These are phyloP conservation scores for Ammodytes dubius DNA, from an alignment of 2,113 vertebrate genomes.

Conservation along the genomic window DNA sequence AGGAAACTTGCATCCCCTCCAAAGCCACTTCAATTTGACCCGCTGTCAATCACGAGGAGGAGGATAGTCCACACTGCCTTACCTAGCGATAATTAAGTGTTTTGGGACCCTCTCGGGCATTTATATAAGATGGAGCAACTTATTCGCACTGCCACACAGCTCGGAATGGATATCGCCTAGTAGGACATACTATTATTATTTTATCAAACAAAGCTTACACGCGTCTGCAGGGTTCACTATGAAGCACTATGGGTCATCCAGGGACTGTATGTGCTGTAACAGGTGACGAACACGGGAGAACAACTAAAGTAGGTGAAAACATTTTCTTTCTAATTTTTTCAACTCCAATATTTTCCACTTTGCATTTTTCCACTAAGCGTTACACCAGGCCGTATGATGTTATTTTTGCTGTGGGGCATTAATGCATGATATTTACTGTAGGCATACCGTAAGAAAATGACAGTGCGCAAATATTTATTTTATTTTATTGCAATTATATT, in stretches of 20 bases:
- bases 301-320: constrained; percentile 56
- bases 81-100: constrained; percentile 72
- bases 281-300: constrained; percentile 55
- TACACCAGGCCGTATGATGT: background rate
- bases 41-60: constrained; percentile 82
- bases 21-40: constrained; percentile 44
- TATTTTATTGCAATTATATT: background rate
- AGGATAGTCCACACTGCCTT: constrained; percentile 64
- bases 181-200: background rate
- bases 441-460: background rate
- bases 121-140: constrained; percentile 60
- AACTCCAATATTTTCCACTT: background rate
- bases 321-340: background rate
- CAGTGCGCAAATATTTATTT: background rate
- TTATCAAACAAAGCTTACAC: background rate
- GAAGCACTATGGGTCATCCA: background rate
- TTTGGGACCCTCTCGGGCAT: constrained; percentile 58
- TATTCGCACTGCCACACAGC: constrained; percentile 13
- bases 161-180: background rate
- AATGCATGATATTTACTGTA: background rate
- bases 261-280: constrained; percentile 43
- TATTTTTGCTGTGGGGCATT: background rate
- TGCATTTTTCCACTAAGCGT: background rate
- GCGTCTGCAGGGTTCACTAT: background rate
- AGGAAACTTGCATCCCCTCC: constrained; percentile 31